Evolutionary conservation across 2,888 invertebrate genomes (phyloP).

Genomic region (Tachina fera): DNA sequence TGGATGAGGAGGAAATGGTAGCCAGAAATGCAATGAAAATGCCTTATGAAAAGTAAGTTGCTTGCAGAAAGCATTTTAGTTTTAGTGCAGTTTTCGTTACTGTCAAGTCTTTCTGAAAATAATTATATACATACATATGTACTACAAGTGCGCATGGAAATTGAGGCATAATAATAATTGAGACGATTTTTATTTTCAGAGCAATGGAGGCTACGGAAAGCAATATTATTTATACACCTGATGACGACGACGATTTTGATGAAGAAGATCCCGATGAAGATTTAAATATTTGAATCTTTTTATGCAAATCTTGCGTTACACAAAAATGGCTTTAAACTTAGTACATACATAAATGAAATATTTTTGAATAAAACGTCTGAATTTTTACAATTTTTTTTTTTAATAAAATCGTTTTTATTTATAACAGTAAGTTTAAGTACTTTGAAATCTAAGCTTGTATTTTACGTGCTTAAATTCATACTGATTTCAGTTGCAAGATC

Average conservation of each 20-base stretch:
- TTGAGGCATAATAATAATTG: no score
- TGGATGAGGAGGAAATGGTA: slow-evolving; percentile 81
- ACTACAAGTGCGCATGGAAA: no score
- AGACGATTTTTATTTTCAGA: slow-evolving; percentile 67
- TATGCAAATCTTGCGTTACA: not conserved
- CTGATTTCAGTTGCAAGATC: no score
- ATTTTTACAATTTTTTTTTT: slow-evolving; percentile 18
- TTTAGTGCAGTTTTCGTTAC: not conserved
- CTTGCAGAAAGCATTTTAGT: not conserved
- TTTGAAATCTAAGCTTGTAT: no score
- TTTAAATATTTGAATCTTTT: slow-evolving; percentile 80
- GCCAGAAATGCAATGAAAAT: slow-evolving; percentile 82
- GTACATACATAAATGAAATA: slow-evolving; percentile 14
- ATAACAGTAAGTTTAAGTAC: not conserved
- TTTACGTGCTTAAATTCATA: no score
- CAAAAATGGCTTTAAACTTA: slow-evolving; percentile 28
- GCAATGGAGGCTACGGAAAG: slow-evolving; percentile 84
- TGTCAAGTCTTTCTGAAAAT: no score
- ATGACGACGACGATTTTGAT: slow-evolving; percentile 91
- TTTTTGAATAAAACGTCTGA: slow-evolving; percentile 24
- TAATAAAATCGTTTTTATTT: not conserved
- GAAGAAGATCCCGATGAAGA: slow-evolving; percentile 91
- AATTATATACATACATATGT: no score
- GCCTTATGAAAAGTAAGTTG: slow-evolving; percentile 81
- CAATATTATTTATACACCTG: slow-evolving; percentile 89